Evolutionary conservation across 2,113 vertebrate genomes (phyloP).

Genomic region (Brienomyrus longianalis): DNA sequence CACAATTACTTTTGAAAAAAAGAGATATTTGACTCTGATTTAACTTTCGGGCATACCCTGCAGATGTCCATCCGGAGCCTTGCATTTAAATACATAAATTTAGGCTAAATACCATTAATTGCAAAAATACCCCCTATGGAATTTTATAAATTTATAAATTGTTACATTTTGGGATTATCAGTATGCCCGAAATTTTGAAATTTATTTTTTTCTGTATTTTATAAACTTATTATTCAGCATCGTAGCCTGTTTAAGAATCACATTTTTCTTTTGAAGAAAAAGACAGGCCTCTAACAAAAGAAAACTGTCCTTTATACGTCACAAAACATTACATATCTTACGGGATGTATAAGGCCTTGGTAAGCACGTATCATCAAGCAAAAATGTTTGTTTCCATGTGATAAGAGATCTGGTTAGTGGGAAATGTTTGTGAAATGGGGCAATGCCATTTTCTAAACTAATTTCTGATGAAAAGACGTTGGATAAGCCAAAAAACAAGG

Average conservation of each 20-base stretch:
- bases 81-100: not conserved
- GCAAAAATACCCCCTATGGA: not conserved
- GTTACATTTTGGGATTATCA: not conserved
- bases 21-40: slow-evolving; percentile 37
- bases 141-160: not conserved
- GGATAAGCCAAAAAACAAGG: slow-evolving; percentile 21
- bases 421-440: slow-evolving; percentile 47
- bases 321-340: not conserved
- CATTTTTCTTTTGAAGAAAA: not conserved
- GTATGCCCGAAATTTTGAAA: not conserved
- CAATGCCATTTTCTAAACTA: slow-evolving; percentile 41
- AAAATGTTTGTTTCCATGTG: slow-evolving; percentile 58
- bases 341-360: not conserved
- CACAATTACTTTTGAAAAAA: slow-evolving; percentile 45
- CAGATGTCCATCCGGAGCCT: not conserved
- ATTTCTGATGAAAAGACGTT: slow-evolving; percentile 43
- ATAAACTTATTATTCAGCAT: not conserved
- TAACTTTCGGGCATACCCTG: not conserved
- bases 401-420: slow-evolving; percentile 55
- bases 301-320: not conserved
- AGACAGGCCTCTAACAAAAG: not conserved
- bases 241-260: not conserved
- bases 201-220: not conserved
- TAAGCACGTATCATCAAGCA: slow-evolving; percentile 41
- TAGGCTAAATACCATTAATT: not conserved